Evolutionary conservation across 1,140 invertebrate species (phyloP), one percentile per base, ranked within the genome.

Genomic region (Caerostris extrusa): DNA sequence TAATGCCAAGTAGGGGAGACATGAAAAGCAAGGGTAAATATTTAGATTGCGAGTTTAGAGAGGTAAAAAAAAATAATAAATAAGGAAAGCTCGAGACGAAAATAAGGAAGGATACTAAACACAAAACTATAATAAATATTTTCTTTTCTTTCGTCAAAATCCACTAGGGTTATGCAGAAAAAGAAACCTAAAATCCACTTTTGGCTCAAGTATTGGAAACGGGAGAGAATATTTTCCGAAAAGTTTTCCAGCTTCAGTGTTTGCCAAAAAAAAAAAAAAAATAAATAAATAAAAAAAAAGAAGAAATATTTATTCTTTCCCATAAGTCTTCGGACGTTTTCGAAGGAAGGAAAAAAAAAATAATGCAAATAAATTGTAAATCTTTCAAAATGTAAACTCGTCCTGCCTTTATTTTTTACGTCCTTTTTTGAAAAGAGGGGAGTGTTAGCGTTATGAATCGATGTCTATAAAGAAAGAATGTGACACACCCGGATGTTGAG

Each of bases 311-410:
- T 85, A 85, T 85, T 56, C 82, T 17, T 58, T 57, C 57, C 57
- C 55, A 85, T 85, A 85, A 85, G 55, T 85, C 57, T 58, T 58
- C 17, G 8, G 7, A 55, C 17, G n/a, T 58, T 8, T 10, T 19
- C 56, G 7, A n/a, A 57, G 17, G 2, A 58, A 10, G 34, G 3
- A 19, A 58, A n/a, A 5, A 58, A 7, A 19, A 34, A 58, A 57
- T 56, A 85, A 56, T 85, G 57, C 82, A 58, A 58, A 85, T 85
- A 85, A 57, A 85, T 85, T 85, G 82, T 85, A 85, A 85, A 85
- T 85, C 82, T 85, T 85, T 85, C 82, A 85, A 85, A 85, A 85
- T 85, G 82, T 85, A 85, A 85, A 85, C 57, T 85, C 19, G 14
- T 17, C 57, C 55, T 85, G 7, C 7, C 57, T 57, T 19, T 58